Evolutionary conservation across 92 coral and sea anemone species (phyloP), one percentile per base, ranked within the genome.

Genomic region (Metridium senile): DNA sequence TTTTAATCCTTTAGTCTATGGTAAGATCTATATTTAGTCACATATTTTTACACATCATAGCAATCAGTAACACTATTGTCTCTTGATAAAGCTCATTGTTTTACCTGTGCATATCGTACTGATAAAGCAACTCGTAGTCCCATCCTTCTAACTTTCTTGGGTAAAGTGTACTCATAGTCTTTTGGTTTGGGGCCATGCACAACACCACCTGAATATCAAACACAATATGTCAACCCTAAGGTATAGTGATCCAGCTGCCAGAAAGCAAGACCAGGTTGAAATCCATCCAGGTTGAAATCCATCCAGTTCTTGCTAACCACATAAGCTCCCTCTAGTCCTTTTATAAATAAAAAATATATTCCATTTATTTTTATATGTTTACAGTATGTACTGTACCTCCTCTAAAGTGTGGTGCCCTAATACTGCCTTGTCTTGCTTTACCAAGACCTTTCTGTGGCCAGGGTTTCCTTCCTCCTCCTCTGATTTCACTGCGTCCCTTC

Each of bases 401-500:
- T 71, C 88, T 77, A 79, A 89, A 96, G 3, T 96, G 99, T 32
- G 99, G 99, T 21, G 99, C 96, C 72, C 99, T 87, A 26, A 89
- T 96, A 76, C 99, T 96, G 54, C 99, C 99, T 77, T 96, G 99
- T 35, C 99, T 85, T 29, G 99, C 99, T 82, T 87, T 89, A 58
- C 93, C 93, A 62, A 89, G 63, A 23, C 99, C 99, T 47, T 96
- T 96, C 68, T 96, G 99, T 30, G 79, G 81, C 97, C 99, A 93
- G 0, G 99, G 99, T 70, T 96, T 96, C 74, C 97, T 76, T 51
- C 99, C 99, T 23, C 99, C 99, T 29, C 99, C 99, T 33, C 99
- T 76, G 33, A 88, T 92, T 21, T 96, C 99, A 25, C 84, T 82
- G 8, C 91, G 84, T 22, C 87, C 82, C 83, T 96, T 96, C 1